These are phyloP conservation scores for Eonycteris spelaea DNA, from an alignment of 2,113 vertebrate genomes.

Conservation along the genomic window DNA sequence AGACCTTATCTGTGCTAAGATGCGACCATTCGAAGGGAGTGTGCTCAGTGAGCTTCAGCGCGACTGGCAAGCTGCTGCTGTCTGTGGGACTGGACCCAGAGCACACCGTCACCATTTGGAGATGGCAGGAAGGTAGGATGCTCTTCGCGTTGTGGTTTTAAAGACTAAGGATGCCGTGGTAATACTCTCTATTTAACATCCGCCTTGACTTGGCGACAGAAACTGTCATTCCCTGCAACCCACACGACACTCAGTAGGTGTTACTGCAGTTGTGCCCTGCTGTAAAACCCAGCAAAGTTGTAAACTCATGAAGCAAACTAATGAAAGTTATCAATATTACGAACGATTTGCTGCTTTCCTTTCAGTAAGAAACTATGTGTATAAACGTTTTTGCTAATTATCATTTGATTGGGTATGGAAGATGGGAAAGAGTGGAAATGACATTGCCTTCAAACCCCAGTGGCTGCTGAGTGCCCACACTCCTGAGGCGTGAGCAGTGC, in stretches of 20 bases:
- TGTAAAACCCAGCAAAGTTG: not conserved
- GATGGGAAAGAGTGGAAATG: not conserved
- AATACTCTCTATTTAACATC: not conserved
- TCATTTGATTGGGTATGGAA: not conserved
- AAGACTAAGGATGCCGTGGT: not conserved
- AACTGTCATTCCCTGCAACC: not conserved
- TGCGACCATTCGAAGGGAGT: constrained; percentile 95
- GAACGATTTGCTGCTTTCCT: not conserved
- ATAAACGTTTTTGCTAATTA: not conserved
- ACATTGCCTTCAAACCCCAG: constrained; percentile 60
- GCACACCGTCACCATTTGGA: constrained; percentile 97
- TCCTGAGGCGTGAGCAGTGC: not conserved
- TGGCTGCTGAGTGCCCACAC: constrained; percentile 38
- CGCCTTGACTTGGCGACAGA: not conserved
- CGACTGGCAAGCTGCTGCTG: constrained; percentile 95
- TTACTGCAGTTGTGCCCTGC: not conserved
- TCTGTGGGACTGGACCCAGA: constrained; percentile 94
- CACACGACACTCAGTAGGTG: not conserved
- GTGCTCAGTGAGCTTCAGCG: constrained; percentile 97
- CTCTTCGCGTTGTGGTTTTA: not conserved
- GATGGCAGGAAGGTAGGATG: constrained; percentile 96
- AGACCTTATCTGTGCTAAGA: constrained; percentile 93
- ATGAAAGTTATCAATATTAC: not conserved
- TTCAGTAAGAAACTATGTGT: not conserved
- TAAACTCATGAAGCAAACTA: not conserved